Base-by-base conservation (phyloP, 2,113 vertebrate species). In the Upupa epops region DNA sequence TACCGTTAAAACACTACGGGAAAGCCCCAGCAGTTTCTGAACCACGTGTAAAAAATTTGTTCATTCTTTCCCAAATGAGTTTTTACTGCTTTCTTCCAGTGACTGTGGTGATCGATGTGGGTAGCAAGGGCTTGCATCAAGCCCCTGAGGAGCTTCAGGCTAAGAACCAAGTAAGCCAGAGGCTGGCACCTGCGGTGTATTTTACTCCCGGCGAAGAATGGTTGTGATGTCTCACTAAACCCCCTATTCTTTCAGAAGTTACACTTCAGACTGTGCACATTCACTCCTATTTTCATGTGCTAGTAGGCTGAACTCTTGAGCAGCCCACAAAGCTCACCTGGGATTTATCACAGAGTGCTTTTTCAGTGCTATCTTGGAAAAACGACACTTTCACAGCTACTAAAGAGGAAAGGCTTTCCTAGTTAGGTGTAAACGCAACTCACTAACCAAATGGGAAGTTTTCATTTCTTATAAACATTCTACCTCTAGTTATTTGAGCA, bases 231-330 rank as follows among this genome's bases (percentile, higher is more conserved):
- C 37, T 64, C 61, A 58, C 65, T 8, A 17, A 49, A 88, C 28
- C 45, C 0, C 40, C 40, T 42, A 42, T 42, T 42, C 11, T 42
- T 42, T 42, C 40, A 42, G 40, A 42, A 42, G 10, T 22, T 51
- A 29, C 19, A 17, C 8, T 49, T 46, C 20, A n/a, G 17, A 13
- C 6, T 4, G 10, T 1, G 9, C 20, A 21, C 17, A 31, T 58
- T 46, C 34, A 69, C 54, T 25, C 29, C 3, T 17, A 5, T 21
- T 59, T 81, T 51, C 26, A n/a, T 42, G 48, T 37, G 32, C 66
- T 5, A 54, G 32, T 5, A 2, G 4, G 1, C 20, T 5, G 6
- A 61, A 5, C 2, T 52, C n/a, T n/a, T 1, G 0, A 72, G 49
- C 26, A 55, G 17, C 18, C 20, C 46, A 19, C 46, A 48, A 48